Evolutionary conservation across 2,888 invertebrate species (phyloP).

Genomic region (Cordilura impudica): DNA sequence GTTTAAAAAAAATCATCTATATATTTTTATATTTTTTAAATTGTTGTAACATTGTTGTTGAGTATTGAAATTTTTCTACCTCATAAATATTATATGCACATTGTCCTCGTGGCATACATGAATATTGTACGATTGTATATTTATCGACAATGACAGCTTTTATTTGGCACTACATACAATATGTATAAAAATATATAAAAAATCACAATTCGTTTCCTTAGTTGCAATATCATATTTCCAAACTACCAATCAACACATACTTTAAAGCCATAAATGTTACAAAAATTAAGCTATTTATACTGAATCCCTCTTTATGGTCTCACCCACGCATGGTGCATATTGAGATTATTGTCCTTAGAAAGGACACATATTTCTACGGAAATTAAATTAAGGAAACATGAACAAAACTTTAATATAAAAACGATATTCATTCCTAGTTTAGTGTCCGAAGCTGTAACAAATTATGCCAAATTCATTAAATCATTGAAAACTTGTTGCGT

Average conservation of each 20-base stretch:
- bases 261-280: background rate
- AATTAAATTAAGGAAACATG: constrained; percentile 3
- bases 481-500: constrained; percentile 24
- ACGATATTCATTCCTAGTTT: background rate
- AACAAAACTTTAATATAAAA: constrained; percentile 9
- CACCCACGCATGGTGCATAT: background rate
- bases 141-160: no score
- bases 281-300: background rate
- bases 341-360: constrained; percentile 65
- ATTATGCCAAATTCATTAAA: constrained; percentile 48
- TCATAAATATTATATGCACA: no score
- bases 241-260: constrained; percentile 40
- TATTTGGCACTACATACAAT: no score
- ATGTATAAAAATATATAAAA: no score
- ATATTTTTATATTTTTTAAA: no score
- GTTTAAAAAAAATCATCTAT: no score
- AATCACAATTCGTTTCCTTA: no score
- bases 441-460: background rate
- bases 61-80: no score
- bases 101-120: no score
- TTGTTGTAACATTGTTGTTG: no score
- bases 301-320: no score
- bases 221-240: constrained; percentile 31
- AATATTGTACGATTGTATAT: no score
- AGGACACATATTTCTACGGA: constrained; percentile 52